phyloP scores from a whole-genome alignment of 2,113 vertebrate species.

The Melanotaenia duboulayi region DNA sequence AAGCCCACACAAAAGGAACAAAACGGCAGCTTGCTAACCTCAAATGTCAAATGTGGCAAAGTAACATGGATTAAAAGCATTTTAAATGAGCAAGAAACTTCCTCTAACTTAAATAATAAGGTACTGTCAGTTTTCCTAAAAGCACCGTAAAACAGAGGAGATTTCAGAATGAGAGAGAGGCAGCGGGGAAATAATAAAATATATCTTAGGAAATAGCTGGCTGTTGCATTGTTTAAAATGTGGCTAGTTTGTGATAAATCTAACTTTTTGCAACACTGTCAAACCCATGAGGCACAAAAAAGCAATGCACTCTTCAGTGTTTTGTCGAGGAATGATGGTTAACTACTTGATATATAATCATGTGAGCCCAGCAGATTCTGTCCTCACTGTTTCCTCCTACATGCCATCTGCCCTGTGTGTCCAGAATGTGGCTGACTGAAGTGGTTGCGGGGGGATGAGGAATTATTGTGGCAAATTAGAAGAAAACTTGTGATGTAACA shows the following conservation, averaged over 20 bases:
- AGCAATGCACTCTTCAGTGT: conserved; percentile 57
- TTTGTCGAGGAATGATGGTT: conserved; percentile 53
- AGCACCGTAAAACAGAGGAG: conserved; percentile 45
- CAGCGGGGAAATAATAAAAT: conserved; percentile 28
- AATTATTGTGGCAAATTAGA: conserved; percentile 70
- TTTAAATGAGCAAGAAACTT: conserved; percentile 65
- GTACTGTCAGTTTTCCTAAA: conserved; percentile 47
- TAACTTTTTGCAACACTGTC: conserved; percentile 57
- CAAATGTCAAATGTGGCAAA: conserved; percentile 44
- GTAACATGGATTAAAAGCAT: conserved; percentile 44
- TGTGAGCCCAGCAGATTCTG: conserved; percentile 62
- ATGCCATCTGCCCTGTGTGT: conserved; percentile 80
- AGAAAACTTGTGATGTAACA: conserved; percentile 77
- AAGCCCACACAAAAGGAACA: conserved; percentile 24
- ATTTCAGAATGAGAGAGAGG: conserved; percentile 25
- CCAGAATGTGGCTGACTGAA: conserved; percentile 78
- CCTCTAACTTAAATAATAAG: conserved; percentile 36
- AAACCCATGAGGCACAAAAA: conserved; percentile 41
- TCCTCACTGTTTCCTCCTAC: conserved; percentile 77
- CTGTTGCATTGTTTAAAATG: conserved; percentile 41
- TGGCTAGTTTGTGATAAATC: conserved; percentile 60
- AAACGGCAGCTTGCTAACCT: conserved; percentile 47
- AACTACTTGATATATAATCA: conserved; percentile 72
- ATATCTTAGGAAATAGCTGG: conserved; percentile 54
- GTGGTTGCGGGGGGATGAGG: conserved; percentile 52